Evolutionary conservation across 1,140 invertebrate genomes (phyloP).

Genomic region (Zaprionus nigranus): DNA sequence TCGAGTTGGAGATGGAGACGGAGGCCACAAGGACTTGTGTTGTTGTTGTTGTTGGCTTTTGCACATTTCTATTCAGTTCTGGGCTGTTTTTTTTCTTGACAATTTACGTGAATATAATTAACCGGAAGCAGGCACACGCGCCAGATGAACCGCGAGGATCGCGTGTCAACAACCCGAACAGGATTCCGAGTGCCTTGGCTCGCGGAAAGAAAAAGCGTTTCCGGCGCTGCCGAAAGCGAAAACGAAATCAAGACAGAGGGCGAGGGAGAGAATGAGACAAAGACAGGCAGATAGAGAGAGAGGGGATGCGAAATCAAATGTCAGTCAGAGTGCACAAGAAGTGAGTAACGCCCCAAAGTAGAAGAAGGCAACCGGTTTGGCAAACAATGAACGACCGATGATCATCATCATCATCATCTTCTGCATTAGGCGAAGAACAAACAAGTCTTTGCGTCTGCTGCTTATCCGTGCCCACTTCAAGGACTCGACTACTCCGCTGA

Average conservation of each 20-base stretch:
- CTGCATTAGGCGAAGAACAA: constrained; percentile 47
- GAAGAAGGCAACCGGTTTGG: constrained; percentile 60
- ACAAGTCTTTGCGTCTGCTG: constrained; percentile 66
- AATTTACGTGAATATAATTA: constrained; percentile 74
- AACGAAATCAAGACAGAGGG: constrained; percentile 38
- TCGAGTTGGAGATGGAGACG: background rate
- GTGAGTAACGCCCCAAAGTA: constrained; percentile 56
- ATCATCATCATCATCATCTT: constrained; percentile 35
- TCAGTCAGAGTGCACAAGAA: constrained; percentile 50
- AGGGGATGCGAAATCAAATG: constrained; percentile 67
- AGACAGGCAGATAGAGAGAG: background rate
- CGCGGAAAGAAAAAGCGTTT: constrained; percentile 74
- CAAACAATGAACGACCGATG: constrained; percentile 31
- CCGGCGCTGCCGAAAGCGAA: constrained; percentile 74
- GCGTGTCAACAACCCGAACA: constrained; percentile 74
- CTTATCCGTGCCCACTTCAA: constrained; percentile 76
- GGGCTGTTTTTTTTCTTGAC: constrained; percentile 45
- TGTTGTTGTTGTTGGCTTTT: constrained; percentile 39
- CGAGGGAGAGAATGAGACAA: background rate
- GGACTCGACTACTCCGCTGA: constrained; percentile 32
- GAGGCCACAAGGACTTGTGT: background rate
- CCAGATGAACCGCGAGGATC: constrained; percentile 67
- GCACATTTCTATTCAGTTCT: constrained; percentile 30
- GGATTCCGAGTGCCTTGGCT: constrained; percentile 13
- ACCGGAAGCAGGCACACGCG: constrained; percentile 76